Evolutionary conservation across 2,888 invertebrate species (phyloP).

Genomic region (Acleris holmiana): DNA sequence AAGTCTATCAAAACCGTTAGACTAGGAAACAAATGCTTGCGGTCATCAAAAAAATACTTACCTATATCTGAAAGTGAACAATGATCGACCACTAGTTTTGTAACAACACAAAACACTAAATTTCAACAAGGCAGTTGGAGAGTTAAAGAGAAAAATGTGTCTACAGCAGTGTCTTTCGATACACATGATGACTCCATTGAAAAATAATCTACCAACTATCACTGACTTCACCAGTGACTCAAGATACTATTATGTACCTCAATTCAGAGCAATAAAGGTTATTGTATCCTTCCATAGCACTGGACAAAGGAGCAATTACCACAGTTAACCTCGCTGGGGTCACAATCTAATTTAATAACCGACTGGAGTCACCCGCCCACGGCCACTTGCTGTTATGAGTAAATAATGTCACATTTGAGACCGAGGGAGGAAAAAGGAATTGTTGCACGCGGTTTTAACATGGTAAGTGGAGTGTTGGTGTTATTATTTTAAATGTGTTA

Average conservation of each 20-base stretch:
- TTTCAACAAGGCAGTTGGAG: too few relatives aligned
- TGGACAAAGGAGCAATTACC: conserved; percentile 66
- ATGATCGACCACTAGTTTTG: too few relatives aligned
- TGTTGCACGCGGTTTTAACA: neutral
- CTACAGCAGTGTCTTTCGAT: too few relatives aligned
- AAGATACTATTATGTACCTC: conserved; percentile 12
- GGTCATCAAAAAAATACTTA: too few relatives aligned
- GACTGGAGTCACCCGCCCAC: conserved; percentile 35
- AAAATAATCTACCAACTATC: neutral
- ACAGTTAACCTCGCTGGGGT: conserved; percentile 67
- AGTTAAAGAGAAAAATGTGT: too few relatives aligned
- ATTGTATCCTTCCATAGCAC: conserved; percentile 37
- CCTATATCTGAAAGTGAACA: too few relatives aligned
- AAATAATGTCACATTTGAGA: conserved; percentile 25
- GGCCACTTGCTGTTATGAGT: conserved; percentile 22
- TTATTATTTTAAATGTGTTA: neutral
- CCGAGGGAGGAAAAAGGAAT: conserved; percentile 2
- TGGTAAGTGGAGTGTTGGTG: neutral
- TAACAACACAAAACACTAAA: too few relatives aligned
- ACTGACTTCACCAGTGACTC: neutral
- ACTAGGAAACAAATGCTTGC: too few relatives aligned
- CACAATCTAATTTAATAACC: conserved; percentile 73
- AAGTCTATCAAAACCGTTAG: too few relatives aligned
- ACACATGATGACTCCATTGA: neutral
- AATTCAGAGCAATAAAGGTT: conserved; percentile 31